Conservation (phyloP, 1,140 invertebrate species). For the Rhynchophorus ferrugineus region DNA sequence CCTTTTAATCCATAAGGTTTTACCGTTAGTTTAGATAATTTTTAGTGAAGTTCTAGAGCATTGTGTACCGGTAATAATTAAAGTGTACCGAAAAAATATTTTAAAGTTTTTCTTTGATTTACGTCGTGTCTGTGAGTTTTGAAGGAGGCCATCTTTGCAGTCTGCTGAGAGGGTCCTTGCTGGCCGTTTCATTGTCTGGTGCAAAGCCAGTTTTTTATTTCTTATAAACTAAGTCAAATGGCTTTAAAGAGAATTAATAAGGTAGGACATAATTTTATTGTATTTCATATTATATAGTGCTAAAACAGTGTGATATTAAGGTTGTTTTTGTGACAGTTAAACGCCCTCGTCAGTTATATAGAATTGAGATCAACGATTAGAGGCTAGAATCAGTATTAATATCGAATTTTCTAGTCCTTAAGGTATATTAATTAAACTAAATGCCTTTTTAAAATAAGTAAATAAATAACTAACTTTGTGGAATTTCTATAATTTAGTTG, state of each 20-base stretch:
- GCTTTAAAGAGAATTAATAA: conserved; percentile 95
- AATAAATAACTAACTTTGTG: too few relatives aligned
- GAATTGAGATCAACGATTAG: conserved; percentile 38
- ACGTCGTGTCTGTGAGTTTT: conserved; percentile 53
- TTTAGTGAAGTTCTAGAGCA: conserved; percentile 15
- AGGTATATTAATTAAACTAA: conserved; percentile 1
- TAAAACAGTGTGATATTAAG: conserved; percentile 15
- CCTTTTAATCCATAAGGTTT: conserved; percentile 15
- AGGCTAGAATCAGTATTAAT: conserved; percentile 18
- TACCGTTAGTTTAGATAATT: conserved; percentile 13
- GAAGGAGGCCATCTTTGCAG: conserved; percentile 59
- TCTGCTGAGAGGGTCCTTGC: conserved; percentile 58
- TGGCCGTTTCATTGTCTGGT: conserved; percentile 56
- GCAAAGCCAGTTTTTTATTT: conserved; percentile 51
- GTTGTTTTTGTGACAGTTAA: conserved; percentile 34
- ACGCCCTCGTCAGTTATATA: conserved; percentile 48
- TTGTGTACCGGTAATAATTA: background rate
- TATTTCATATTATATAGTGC: background rate
- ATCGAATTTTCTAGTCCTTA: conserved; percentile 5
- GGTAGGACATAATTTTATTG: conserved; percentile 55
- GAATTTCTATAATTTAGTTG: too few relatives aligned
- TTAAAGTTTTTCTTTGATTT: conserved; percentile 41
- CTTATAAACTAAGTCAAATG: conserved; percentile 63
- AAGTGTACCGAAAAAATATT: conserved; percentile 18
- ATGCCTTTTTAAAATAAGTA: background rate